Base-by-base conservation (phyloP, 1,140 invertebrate species). In the Lanistes nyassanus region DNA sequence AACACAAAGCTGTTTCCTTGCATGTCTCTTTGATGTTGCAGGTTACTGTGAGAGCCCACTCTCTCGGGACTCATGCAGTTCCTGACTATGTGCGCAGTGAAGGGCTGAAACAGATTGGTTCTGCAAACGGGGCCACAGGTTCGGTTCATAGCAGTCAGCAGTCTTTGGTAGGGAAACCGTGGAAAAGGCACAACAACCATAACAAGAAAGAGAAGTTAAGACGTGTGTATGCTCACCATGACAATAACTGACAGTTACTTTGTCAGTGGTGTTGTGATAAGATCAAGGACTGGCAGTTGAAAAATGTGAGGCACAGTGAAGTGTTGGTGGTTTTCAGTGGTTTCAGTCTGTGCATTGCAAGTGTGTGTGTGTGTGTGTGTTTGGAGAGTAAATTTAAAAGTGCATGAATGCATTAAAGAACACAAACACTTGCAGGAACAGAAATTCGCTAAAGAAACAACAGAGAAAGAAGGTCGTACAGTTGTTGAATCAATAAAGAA, bases 131-230 rank as follows among this genome's bases (percentile, higher is more conserved):
- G 31, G 4, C 77, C 23, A 62, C 66, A 19, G 31, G 68, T 21
- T 37, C 70, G 1, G 36, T 74, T 60, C 31, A 68, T 29, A 66
- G 74, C 68, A 80, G 79, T 55, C 60, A 65, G 71, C 58, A 69
- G 13, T 78, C 76, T 16, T 16, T 81, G 16, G 74, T 56, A 21
- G 87, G 37, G 84, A 97, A 97, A 89, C 94, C 95, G 7, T 96
- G 95, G 94, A 96, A 96, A 83, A 92, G 92, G 82, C 94, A 95
- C 85, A 90, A 91, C 29, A 95, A 95, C 84, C 93, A 94, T 82
- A 94, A 95, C 68, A 96, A 96, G 84, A 92, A 92, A 79, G 95
- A 97, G 85, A 98, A 98, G 88, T 85, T 95, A 56, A 31, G 70
- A 37, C 26, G 55, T 13, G 55, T 77, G 6, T 72, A 36, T 56